phyloP scores from a whole-genome alignment of 2,888 invertebrate genomes.

The Meiosimyza decipiens region DNA sequence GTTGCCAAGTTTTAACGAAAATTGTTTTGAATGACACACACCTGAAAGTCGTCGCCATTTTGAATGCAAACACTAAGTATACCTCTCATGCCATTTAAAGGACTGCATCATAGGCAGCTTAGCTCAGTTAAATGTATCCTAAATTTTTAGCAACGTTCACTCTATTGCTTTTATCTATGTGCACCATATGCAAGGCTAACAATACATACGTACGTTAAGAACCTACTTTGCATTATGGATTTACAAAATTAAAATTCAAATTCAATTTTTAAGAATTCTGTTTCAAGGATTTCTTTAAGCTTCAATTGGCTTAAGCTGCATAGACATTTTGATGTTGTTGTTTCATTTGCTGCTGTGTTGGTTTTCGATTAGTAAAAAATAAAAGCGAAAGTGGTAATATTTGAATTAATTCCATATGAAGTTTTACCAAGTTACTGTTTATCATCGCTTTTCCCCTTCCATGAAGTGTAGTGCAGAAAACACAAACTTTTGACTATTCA shows the following conservation, averaged over 20 bases:
- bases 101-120: too few relatives aligned
- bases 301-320: neutral
- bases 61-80: too few relatives aligned
- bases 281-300: conserved; percentile 11
- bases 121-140: too few relatives aligned
- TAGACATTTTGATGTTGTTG: neutral
- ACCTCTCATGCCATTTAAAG: too few relatives aligned
- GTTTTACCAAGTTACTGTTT: too few relatives aligned
- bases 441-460: too few relatives aligned
- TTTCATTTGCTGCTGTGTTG: neutral
- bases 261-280: conserved; percentile 29
- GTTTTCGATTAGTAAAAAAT: neutral
- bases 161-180: conserved; percentile 1
- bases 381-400: neutral
- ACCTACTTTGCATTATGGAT: conserved; percentile 32
- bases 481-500: too few relatives aligned
- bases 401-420: too few relatives aligned
- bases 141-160: neutral
- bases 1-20: too few relatives aligned
- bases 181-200: conserved; percentile 7
- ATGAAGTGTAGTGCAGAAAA: too few relatives aligned
- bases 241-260: conserved; percentile 36
- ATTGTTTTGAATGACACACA: too few relatives aligned
- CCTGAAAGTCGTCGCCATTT: too few relatives aligned
- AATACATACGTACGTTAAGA: neutral